Evolutionary conservation across 2,888 invertebrate species (phyloP).

Genomic region (Mesorhabditis belari): DNA sequence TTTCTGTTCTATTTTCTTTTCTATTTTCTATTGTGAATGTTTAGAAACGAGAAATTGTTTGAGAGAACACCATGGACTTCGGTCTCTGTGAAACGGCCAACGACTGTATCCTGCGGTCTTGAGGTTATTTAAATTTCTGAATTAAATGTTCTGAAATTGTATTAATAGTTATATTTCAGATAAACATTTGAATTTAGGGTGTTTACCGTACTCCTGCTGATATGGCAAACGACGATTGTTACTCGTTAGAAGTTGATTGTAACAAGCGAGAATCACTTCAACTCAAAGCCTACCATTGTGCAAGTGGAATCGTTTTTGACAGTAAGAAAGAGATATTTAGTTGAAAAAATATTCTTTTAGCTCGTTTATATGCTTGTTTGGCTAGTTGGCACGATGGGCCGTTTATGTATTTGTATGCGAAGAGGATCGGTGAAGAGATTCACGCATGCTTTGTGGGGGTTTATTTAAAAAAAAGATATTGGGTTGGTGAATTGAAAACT

Average conservation of each 20-base stretch:
- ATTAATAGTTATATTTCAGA: not conserved
- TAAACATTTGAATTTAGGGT: conserved; percentile 8
- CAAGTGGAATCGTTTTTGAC: conserved; percentile 32
- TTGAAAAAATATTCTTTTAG: conserved; percentile 15
- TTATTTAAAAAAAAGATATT: too few relatives aligned
- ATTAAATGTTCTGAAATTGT: too few relatives aligned
- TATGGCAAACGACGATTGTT: conserved; percentile 23
- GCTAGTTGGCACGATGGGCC: conserved; percentile 39
- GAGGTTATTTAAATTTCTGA: too few relatives aligned
- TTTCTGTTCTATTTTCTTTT: too few relatives aligned
- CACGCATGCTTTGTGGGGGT: conserved; percentile 36
- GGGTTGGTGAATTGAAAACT: too few relatives aligned
- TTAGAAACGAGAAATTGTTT: conserved; percentile 18
- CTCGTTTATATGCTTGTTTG: conserved; percentile 29
- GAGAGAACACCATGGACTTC: conserved; percentile 20
- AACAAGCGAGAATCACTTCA: not conserved
- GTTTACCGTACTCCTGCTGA: conserved; percentile 26
- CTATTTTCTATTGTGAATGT: not conserved
- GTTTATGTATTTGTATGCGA: conserved; percentile 31
- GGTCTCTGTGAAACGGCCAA: conserved; percentile 17
- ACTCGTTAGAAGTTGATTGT: conserved; percentile 34
- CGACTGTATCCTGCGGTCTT: conserved; percentile 25
- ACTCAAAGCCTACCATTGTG: conserved; percentile 27
- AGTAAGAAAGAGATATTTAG: conserved; percentile 10
- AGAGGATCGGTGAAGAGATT: conserved; percentile 10